Evolutionary conservation across 2,797 vertebrate genomes (phyloP), one percentile per base, ranked within the genome.

Genomic region (Lutjanus argentimaculatus): DNA sequence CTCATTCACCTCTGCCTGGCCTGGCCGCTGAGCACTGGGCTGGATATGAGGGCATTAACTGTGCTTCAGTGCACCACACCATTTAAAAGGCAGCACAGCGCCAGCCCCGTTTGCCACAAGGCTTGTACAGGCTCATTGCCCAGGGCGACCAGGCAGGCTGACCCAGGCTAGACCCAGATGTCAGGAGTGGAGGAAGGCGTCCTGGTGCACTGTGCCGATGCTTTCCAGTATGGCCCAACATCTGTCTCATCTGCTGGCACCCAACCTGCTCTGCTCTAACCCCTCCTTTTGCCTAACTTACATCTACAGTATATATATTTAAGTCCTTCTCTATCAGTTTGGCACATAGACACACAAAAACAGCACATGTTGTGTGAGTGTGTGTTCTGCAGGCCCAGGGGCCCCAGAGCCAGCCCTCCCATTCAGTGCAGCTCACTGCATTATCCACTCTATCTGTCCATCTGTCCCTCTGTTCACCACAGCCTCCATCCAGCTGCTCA

Each of bases 241-340:
- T 98, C 97, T 99, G 98, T 96, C 97, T 97, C 96, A 95, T 97
- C 97, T 98, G 97, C 97, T 97, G 97, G 95, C 97, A 62, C 88
- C 92, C 97, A 98, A 94, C 94, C 94, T 95, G 94, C 93, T 94
- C 91, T 68, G 77, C 83, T 85, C 86, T 58, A 36, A 82, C 83
- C 87, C 89, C 88, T 83, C 85, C 84, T 62, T 78, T 67, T 46
- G 64, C 72, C 79, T 75, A 75, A 84, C 72, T 77, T 80, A 81
- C 57, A 83, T 76, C 75, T 77, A 80, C 74, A 63, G 53, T 77
- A 72, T 87, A 84, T 81, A 82, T 83, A 69, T 79, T 81, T 56
- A 75, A 76, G 53, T 77, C 79, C 73, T 75, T 84, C 67, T 88
- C 78, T 81, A 72, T 85, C 65, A 68, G 56, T 78, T 68, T 82